Evolutionary conservation across 1,140 invertebrate genomes (phyloP), one percentile per base, ranked within the genome.

Genomic region (Zaprionus capensis): DNA sequence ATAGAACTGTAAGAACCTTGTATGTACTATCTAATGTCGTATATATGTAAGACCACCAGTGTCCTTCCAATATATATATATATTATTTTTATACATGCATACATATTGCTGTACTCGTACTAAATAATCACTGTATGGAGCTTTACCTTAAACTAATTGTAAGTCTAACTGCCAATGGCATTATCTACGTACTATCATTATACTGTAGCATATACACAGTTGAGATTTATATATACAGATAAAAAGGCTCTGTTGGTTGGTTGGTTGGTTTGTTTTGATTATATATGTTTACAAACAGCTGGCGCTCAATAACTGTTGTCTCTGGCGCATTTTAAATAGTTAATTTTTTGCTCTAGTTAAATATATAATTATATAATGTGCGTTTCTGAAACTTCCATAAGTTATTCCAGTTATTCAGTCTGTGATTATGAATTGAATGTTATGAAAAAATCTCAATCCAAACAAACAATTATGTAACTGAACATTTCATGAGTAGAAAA

Each of bases 341-440:
- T 81, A 87, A 90, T 90, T 87, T 74, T 81, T 84, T 34, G n/a
- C 44, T 41, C 75, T 87, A 87, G 84, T 79, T 87, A 87, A 87
- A 76, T 87, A 66, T 66, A 79, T 51, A 64, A 57, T 44, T 70
- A 68, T 62, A 62, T 62, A 56, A 36, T 51, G 41, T 58, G 44
- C 57, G 53, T 67, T 65, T 56, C 24, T 22, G 41, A 15, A 73
- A 76, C 83, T 82, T 86, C 78, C 81, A 81, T 71, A 79, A 78
- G 74, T 88, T 84, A 87, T 87, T 87, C 84, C 84, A 87, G 85
- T 87, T 87, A 87, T 84, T 68, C 74, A 79, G 71, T 87, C 84
- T 87, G 84, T 87, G 84, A 87, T 87, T 84, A 81, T 76, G 71
- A 76, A 81, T 68, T 87, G 71, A 84, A 75, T 75, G 78, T 78